Percentiles rank a stretch among this genome's conserved stretches.
These are phyloP conservation scores for Polietes domitor DNA, from an alignment of 2,888 invertebrate species.

Conservation along the genomic window DNA sequence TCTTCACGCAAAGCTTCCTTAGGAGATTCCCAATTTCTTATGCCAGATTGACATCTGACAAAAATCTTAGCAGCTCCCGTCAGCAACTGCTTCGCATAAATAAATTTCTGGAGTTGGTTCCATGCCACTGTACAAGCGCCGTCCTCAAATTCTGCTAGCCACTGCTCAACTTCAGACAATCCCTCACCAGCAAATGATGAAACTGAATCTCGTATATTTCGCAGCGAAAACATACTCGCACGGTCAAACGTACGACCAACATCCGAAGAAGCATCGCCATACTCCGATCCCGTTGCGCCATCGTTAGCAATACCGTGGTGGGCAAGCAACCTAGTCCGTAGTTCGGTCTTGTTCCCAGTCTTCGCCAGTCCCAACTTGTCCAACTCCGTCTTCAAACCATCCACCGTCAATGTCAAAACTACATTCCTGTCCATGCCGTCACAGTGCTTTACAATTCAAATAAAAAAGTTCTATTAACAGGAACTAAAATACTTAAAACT, in stretches of 20 bases:
- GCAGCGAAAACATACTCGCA: neutral
- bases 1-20: slow-evolving; percentile 43
- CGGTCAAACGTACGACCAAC: neutral
- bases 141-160: slow-evolving; percentile 56
- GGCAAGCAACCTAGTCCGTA: neutral
- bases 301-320: neutral
- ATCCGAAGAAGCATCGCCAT: neutral
- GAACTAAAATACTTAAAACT: no score
- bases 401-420: slow-evolving; percentile 9
- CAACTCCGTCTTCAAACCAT: neutral
- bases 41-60: slow-evolving; percentile 45
- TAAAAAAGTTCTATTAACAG: no score
- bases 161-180: slow-evolving; percentile 16
- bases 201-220: neutral
- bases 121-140: slow-evolving; percentile 49
- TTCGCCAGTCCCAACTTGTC: neutral
- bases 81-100: slow-evolving; percentile 51
- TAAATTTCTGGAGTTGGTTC: slow-evolving; percentile 59
- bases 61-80: slow-evolving; percentile 62
- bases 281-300: neutral
- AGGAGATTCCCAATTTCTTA: slow-evolving; percentile 40
- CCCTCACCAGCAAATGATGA: neutral
- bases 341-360: neutral
- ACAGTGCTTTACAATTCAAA: no score
- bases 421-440: neutral